Conservation (phyloP, 1,140 invertebrate genomes). For the Holcopasites calliopsidis region DNA sequence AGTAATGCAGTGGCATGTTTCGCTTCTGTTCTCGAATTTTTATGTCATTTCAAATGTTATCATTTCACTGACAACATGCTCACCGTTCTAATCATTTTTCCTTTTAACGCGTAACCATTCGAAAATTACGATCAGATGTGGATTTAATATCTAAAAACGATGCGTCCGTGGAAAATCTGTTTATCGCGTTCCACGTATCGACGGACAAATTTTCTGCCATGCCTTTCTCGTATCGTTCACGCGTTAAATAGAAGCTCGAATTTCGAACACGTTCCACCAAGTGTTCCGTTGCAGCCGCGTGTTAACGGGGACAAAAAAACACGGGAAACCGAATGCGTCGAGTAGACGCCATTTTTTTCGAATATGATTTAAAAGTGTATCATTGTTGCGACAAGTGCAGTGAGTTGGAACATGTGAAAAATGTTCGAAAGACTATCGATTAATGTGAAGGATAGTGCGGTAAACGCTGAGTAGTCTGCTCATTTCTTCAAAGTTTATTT, state of each 20-base stretch:
- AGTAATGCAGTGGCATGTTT: constrained; percentile 67
- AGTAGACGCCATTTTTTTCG: constrained; percentile 45
- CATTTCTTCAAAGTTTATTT: constrained; percentile 21
- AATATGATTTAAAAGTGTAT: constrained; percentile 29
- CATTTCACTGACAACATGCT: neutral
- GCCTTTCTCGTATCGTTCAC: neutral
- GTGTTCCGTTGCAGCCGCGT: neutral
- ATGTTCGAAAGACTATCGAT: neutral
- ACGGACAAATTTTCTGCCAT: neutral
- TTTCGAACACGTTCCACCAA: neutral
- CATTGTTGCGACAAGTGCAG: neutral
- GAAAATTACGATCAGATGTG: neutral
- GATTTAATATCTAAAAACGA: neutral
- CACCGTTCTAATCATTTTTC: neutral
- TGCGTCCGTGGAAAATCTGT: constrained; percentile 18
- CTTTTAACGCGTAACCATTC: neutral
- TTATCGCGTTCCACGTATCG: constrained; percentile 16
- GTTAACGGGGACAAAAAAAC: constrained; percentile 4
- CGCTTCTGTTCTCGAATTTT: constrained; percentile 3
- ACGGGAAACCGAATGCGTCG: neutral
- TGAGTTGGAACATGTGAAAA: neutral
- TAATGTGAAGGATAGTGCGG: too few species aligned
- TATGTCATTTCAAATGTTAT: neutral
- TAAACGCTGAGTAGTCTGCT: neutral
- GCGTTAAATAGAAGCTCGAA: neutral